A percentile compares a stretch with the other conserved stretches of the same genome.
These are phyloP conservation scores for Lampris incognitus DNA, from an alignment of 2,113 vertebrate genomes.

Conservation along the genomic window DNA sequence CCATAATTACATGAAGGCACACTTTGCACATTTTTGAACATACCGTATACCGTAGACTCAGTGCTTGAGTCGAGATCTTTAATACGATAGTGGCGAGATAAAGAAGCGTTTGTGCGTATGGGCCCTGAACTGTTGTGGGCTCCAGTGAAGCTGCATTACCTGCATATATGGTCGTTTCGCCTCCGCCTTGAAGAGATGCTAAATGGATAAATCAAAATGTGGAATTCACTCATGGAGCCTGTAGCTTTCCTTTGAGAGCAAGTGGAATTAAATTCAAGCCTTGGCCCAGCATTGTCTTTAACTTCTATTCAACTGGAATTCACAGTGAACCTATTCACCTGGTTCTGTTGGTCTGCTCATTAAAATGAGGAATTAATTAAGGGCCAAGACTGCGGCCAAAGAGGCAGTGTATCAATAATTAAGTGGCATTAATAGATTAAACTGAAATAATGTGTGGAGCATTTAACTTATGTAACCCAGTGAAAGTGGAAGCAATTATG, in stretches of 20 bases:
- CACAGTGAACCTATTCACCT: constrained; percentile 16
- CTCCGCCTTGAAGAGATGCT: too few relatives aligned
- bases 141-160: too few relatives aligned
- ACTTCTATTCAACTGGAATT: constrained; percentile 46
- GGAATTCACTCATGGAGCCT: not conserved
- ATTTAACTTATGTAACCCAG: constrained; percentile 71
- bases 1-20: too few relatives aligned
- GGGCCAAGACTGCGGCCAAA: constrained; percentile 55
- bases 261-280: constrained; percentile 24
- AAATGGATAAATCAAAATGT: not conserved
- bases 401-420: constrained; percentile 76
- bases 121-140: too few relatives aligned
- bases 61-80: too few relatives aligned
- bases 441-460: constrained; percentile 58
- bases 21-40: too few relatives aligned
- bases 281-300: constrained; percentile 28
- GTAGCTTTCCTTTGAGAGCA: not conserved
- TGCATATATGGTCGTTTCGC: too few relatives aligned
- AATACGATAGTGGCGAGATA: too few relatives aligned
- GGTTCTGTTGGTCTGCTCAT: constrained; percentile 58
- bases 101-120: too few relatives aligned
- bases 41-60: too few relatives aligned
- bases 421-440: constrained; percentile 79
- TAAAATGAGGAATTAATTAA: constrained; percentile 77
- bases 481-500: constrained; percentile 72